Evolutionary conservation across 2,113 vertebrate genomes (phyloP).

Genomic region (Colius striatus): DNA sequence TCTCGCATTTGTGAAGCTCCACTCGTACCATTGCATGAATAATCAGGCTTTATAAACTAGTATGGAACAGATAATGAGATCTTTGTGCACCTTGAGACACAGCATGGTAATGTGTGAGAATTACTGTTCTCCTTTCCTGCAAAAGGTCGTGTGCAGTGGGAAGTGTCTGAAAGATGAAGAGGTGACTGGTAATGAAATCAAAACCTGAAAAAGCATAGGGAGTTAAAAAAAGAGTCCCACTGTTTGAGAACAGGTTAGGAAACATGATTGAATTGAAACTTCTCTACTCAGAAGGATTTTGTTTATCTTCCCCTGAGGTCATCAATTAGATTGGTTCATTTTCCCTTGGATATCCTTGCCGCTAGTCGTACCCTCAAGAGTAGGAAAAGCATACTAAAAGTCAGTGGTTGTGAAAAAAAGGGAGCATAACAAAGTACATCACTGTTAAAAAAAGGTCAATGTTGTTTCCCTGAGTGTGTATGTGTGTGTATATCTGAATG

Average conservation of each 20-base stretch:
- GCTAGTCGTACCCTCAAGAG: background rate
- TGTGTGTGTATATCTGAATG: background rate
- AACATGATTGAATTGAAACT: background rate
- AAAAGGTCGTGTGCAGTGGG: background rate
- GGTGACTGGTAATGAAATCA: background rate
- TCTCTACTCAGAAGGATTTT: background rate
- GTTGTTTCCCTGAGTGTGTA: background rate
- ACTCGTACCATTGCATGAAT: background rate
- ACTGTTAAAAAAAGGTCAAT: fast-evolving
- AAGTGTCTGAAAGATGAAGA: background rate
- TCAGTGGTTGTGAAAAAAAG: background rate
- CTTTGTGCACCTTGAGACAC: background rate
- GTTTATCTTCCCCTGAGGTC: background rate
- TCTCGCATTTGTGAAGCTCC: background rate
- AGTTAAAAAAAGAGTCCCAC: background rate
- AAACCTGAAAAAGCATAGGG: background rate
- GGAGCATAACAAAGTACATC: background rate
- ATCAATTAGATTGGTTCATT: background rate
- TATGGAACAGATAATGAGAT: background rate
- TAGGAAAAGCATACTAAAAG: background rate
- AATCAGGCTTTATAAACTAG: background rate
- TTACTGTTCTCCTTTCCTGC: background rate
- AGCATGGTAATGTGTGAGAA: background rate
- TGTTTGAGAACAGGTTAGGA: background rate
- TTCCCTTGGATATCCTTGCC: background rate